Evolutionary conservation across 2,797 vertebrate genomes (phyloP).

Genomic region (Pachyuromys duprasi): DNA sequence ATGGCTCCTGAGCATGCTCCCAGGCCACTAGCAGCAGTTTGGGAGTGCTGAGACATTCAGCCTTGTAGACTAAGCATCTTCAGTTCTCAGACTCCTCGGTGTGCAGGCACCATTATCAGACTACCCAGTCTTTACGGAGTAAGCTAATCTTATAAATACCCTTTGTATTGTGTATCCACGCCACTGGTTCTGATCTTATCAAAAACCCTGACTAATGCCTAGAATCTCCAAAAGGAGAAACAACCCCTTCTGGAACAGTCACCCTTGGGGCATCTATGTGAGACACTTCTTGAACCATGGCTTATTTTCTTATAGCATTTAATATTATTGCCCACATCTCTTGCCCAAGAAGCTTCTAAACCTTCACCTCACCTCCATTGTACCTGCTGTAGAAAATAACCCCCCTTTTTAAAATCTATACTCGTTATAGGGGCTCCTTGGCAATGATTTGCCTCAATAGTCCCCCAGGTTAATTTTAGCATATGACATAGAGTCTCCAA

Average conservation of each 20-base stretch:
- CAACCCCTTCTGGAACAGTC: background rate
- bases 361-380: background rate
- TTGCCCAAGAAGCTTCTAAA: background rate
- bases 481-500: conserved; percentile 68
- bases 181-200: background rate
- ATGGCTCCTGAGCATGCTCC: background rate
- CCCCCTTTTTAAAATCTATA: background rate
- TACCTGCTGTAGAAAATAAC: background rate
- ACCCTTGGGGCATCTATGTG: background rate
- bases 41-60: background rate
- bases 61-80: background rate
- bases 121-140: background rate
- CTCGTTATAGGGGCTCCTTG: background rate
- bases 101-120: background rate
- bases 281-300: background rate
- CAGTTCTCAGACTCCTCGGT: background rate
- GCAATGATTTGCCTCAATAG: background rate
- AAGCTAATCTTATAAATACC: background rate
- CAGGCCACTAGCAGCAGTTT: background rate
- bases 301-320: background rate
- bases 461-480: conserved; percentile 69
- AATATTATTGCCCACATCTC: background rate
- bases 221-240: background rate
- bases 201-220: background rate
- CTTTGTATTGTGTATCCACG: background rate